These are phyloP conservation scores for Epirrhoe tristata DNA, from an alignment of 2,888 invertebrate genomes.

Conservation along the genomic window DNA sequence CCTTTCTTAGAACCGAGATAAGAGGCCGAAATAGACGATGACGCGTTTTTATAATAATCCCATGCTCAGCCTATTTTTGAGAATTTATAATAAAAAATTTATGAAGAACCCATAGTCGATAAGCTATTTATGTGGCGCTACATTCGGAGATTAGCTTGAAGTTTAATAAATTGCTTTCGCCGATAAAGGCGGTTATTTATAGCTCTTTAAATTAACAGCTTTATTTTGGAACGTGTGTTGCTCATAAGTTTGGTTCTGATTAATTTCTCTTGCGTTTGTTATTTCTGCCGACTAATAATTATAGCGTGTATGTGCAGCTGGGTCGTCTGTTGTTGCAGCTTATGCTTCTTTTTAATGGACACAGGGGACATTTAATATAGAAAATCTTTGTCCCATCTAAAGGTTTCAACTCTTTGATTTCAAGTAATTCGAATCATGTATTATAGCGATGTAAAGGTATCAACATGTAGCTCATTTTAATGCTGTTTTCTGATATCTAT, in stretches of 20 bases:
- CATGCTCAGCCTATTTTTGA: conserved; percentile 54
- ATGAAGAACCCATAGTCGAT: conserved; percentile 48
- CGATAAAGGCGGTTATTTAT: conserved; percentile 42
- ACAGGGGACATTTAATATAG: neutral
- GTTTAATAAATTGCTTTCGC: conserved; percentile 44
- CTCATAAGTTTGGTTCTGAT: conserved; percentile 31
- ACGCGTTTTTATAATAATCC: conserved; percentile 62
- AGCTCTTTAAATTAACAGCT: conserved; percentile 45
- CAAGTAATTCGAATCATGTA: neutral
- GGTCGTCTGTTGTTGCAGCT: conserved; percentile 2
- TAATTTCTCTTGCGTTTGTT: conserved; percentile 40
- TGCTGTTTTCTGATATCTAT: neutral
- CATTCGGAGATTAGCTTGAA: conserved; percentile 50
- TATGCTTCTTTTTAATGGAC: neutral
- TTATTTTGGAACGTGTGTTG: conserved; percentile 36
- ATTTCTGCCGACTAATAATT: conserved; percentile 42
- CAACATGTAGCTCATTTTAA: neutral
- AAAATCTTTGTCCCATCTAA: neutral
- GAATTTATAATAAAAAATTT: conserved; percentile 52
- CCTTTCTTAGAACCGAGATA: conserved; percentile 67
- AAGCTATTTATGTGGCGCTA: conserved; percentile 54
- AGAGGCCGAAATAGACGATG: conserved; percentile 55
- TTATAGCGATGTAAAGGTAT: neutral
- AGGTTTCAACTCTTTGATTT: neutral
- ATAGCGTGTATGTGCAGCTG: conserved; percentile 11